Base-by-base conservation (phyloP, 1,140 invertebrate genomes). In the Macrobrachium nipponense region DNA sequence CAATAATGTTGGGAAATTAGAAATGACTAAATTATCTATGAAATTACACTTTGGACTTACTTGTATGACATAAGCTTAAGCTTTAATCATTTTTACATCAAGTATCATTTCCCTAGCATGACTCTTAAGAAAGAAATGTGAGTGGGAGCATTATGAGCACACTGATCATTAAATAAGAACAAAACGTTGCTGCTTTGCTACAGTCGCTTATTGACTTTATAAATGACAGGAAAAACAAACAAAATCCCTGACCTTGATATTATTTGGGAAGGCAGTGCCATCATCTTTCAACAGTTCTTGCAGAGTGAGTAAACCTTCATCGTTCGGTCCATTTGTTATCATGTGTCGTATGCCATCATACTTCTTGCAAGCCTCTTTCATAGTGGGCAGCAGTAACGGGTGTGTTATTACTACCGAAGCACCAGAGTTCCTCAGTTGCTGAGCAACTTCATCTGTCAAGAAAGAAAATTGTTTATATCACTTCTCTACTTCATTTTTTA, bases 231-330 rank as follows among this genome's bases (percentile, higher is more conserved):
- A 36, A 36, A 36, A 36, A 36, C 27, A 36, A 36, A 36, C 27
- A 36, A 36, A 36, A 36, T 36, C 27, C 27, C 27, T 61, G 44
- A 86, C 83, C 76, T 79, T 43, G 64, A 86, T 18, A 58, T 78
- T 61, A 5, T 86, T 64, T 43, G 83, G 83, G 44, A 86, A 86
- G 20, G 66, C 76, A 58, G 43, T 62, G 64, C 83, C 83, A 73
- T 86, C 83, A 86, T 86, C 83, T 36, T 86, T 73, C 18, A 86
- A 2, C 12, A 86, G 76, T 5, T 79, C 61, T 23, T 86, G 76
- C 14, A 80, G 14, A 18, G 83, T 70, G 20, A 80, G 20, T 2
- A 61, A 14, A 10, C 76, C 83, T 15, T 78, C 77, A 17, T 78
- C 18, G 17, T 62, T 64, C 11, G 83, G 51, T 12, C 73, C 60